Percentiles rank a stretch among this genome's conserved stretches.
Evolutionary conservation across 2,888 invertebrate species (phyloP).

Genomic region (Psylliodes chrysocephalus): DNA sequence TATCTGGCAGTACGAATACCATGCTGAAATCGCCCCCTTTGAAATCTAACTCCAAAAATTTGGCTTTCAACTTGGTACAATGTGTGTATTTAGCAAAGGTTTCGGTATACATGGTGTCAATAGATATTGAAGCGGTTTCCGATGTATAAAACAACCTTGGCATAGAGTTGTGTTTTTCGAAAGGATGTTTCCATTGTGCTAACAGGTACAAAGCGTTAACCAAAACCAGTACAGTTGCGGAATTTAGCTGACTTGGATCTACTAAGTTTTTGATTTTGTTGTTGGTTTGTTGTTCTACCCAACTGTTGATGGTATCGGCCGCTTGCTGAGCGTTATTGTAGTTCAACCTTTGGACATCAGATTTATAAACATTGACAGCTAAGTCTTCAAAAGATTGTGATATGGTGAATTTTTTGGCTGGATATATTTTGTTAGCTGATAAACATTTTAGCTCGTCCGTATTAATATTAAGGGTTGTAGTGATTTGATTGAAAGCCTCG

Average conservation of each 20-base stretch:
- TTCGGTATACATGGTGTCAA: conserved; percentile 51
- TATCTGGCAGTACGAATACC: conserved; percentile 50
- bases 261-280: conserved; percentile 54
- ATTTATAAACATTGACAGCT: conserved; percentile 68
- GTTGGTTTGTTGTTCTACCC: conserved; percentile 57
- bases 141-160: conserved; percentile 47
- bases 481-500: conserved; percentile 33
- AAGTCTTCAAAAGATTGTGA: background rate
- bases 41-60: conserved; percentile 53
- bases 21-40: conserved; percentile 46
- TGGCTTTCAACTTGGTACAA: conserved; percentile 45
- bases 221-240: conserved; percentile 50
- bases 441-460: conserved; percentile 44
- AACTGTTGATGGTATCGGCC: conserved; percentile 53
- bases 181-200: conserved; percentile 49
- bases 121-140: conserved; percentile 40
- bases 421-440: conserved; percentile 69
- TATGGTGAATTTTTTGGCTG: conserved; percentile 64
- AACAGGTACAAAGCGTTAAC: conserved; percentile 57
- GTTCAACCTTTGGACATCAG: conserved; percentile 66
- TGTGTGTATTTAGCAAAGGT: conserved; percentile 43
- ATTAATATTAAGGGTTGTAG: conserved; percentile 36
- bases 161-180: conserved; percentile 41
- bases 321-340: conserved; percentile 46
- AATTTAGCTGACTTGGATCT: conserved; percentile 40